Percentiles rank a stretch among this genome's conserved stretches.
These are phyloP conservation scores for Heteromurus nitidus DNA, from an alignment of 2,888 invertebrate genomes.

Conservation along the genomic window DNA sequence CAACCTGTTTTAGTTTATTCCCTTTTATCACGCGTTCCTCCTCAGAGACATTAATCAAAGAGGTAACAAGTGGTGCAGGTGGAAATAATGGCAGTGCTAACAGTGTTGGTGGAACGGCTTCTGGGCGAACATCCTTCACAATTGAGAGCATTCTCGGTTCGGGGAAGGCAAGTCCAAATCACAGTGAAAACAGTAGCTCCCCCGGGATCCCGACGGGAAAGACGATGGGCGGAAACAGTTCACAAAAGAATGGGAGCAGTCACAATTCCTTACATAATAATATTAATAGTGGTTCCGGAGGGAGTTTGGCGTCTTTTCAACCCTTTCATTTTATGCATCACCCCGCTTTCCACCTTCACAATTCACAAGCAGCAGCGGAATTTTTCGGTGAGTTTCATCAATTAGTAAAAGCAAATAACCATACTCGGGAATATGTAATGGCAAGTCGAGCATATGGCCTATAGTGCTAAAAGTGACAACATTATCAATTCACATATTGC, in stretches of 20 bases:
- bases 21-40: slow-evolving; percentile 58
- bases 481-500: no score
- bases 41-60: slow-evolving; percentile 46
- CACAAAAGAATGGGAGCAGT: slow-evolving; percentile 40
- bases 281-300: slow-evolving; percentile 34
- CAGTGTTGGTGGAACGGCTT: not conserved
- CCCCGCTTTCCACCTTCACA: slow-evolving; percentile 72
- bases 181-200: slow-evolving; percentile 56
- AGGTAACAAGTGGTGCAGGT: slow-evolving; percentile 48
- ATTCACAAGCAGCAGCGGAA: slow-evolving; percentile 72
- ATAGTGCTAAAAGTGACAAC: no score
- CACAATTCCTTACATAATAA: slow-evolving; percentile 41
- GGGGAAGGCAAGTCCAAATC: slow-evolving; percentile 42
- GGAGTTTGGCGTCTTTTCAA: slow-evolving; percentile 61
- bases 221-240: slow-evolving; percentile 29
- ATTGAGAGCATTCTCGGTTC: slow-evolving; percentile 72
- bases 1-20: slow-evolving; percentile 65
- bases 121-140: slow-evolving; percentile 69
- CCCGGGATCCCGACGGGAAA: slow-evolving; percentile 37
- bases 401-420: not conserved
- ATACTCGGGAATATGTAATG: no score
- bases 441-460: no score
- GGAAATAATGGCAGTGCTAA: slow-evolving; percentile 24
- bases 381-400: slow-evolving; percentile 70
- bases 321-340: slow-evolving; percentile 73